Conservation (phyloP, 2,888 invertebrate species). For the Eumerus sabulonum region DNA sequence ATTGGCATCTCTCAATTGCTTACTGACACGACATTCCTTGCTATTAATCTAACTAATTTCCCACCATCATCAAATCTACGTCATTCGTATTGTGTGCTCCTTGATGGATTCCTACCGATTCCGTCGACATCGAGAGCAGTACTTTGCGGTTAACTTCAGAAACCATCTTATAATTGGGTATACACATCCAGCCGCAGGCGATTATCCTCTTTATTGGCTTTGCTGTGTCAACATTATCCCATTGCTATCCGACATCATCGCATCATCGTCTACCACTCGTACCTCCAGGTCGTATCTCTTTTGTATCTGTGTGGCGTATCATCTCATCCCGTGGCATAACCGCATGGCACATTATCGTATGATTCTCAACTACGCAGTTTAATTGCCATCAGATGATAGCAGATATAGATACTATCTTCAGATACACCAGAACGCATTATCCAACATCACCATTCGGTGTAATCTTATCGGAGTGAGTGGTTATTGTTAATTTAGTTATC, state of each 20-base stretch:
- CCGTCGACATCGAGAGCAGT: conserved; percentile 38
- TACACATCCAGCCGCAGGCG: conserved; percentile 52
- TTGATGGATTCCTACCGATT: conserved; percentile 53
- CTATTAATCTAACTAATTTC: conserved; percentile 39
- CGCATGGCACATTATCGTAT: conserved; percentile 8
- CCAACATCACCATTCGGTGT: not conserved
- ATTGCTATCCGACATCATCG: conserved; percentile 18
- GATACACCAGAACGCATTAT: too few relatives aligned
- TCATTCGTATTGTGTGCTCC: conserved; percentile 12
- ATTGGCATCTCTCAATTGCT: too few relatives aligned
- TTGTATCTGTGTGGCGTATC: conserved; percentile 9
- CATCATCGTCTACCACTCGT: conserved; percentile 4
- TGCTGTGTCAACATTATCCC: conserved; percentile 63
- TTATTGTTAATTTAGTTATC: conserved; percentile 59
- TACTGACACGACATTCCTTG: conserved; percentile 9
- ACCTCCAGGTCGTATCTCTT: conserved; percentile 41
- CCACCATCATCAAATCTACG: conserved; percentile 43
- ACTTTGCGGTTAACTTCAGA: conserved; percentile 65
- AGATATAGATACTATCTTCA: conserved; percentile 9
- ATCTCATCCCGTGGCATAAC: conserved; percentile 21
- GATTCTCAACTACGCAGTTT: conserved; percentile 28
- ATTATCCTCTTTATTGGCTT: conserved; percentile 64
- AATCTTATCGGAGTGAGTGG: conserved; percentile 38
- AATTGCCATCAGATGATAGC: conserved; percentile 44
- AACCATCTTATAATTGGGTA: conserved; percentile 64